Base-by-base conservation (phyloP, 1,140 invertebrate genomes). In the Kradibia gibbosae region DNA sequence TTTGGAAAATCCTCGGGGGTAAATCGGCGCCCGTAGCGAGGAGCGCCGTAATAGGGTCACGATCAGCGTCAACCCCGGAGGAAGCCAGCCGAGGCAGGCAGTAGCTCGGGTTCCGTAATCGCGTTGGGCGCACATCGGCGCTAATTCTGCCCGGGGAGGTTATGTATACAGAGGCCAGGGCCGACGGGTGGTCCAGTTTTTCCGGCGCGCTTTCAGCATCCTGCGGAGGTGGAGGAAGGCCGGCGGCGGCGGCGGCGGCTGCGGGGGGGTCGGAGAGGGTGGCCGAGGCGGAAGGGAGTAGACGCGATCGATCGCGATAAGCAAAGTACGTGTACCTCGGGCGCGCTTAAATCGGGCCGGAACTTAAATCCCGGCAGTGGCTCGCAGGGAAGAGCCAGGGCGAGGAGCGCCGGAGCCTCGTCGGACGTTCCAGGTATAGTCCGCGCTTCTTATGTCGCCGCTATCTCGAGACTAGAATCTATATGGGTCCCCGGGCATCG, bases 121-220 rank as follows among this genome's bases (percentile, higher is more conserved):
- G 74, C 67, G 80, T 39, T 79, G 81, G 25, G 84, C 48, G 65
- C 84, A 85, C 85, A 85, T 85, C 78, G 78, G 45, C 76, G 82
- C 83, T 86, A 87, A 85, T 87, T 86, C 86, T 65, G 71, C 62
- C 73, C 67, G 78, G 57, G 31, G 31, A 25, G 82, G 77, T 65
- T 86, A 80, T 84, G 74, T 84, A 83, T 39, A 67, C 62, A 67
- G 34, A 39, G 83, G 80, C 79, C 82, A 85, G 34, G 74, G 42
- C 71, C 86, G 78, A 84, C 84, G 85, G 86, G 84, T 84, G 83
- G 86, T 86, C 85, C 60, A 84, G 80, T 82, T 83, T 77, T 82
- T 62, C 31, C 55, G 10, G 45, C 25, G 48, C 42, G 42, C 42
- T 22, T 31, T 31, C 42, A 73, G 70, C 42, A 48, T 48, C 39